Evolutionary conservation across 2,797 vertebrate species (phyloP), one percentile per base, ranked within the genome.

Genomic region (Cirrhinus mrigala): DNA sequence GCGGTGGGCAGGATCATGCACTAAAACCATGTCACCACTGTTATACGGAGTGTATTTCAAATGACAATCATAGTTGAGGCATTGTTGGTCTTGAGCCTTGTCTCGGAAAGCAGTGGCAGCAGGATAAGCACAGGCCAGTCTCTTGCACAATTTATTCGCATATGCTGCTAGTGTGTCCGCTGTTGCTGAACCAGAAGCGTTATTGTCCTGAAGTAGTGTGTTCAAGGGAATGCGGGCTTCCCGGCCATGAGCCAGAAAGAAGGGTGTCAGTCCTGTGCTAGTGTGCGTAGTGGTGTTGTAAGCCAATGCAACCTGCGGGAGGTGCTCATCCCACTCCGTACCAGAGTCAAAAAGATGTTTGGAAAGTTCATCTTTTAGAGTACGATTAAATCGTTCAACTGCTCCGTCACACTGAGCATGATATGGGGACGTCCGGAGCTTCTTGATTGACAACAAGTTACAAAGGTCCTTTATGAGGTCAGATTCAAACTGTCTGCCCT

Each of bases 401-500:
- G 2, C 37, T 37, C 33, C 33, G 33, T 37, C 33, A 37, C 2
- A 37, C 33, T 37, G 33, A 37, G 33, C 33, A 4, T 37, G 33
- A 37, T 37, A 37, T 2, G 33, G 33, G 33, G 33, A 37, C 4
- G 33, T 37, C 33, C 33, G 33, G 33, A 37, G 33, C 33, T 37
- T 37, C 33, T 37, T 37, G 33, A n/a, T n/a, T n/a, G n/a, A n/a
- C n/a, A n/a, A n/a, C n/a, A 37, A 48, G 46, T 48, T 48, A 56
- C 18, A 24, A 24, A 60, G 58, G 10, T 60, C 10, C 10, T 60
- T 24, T 24, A 60, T 60, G 9, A 24, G 22, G 3, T 60, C 66
- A 7, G 71, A 64, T 85, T 89, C 73, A 77, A 87, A 90, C n/a
- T 87, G 79, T 44, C 89, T 85, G 6, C 93, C 93, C 94, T 93